Evolutionary conservation across 2,113 vertebrate species (phyloP).

Genomic region (Plecotus auritus): DNA sequence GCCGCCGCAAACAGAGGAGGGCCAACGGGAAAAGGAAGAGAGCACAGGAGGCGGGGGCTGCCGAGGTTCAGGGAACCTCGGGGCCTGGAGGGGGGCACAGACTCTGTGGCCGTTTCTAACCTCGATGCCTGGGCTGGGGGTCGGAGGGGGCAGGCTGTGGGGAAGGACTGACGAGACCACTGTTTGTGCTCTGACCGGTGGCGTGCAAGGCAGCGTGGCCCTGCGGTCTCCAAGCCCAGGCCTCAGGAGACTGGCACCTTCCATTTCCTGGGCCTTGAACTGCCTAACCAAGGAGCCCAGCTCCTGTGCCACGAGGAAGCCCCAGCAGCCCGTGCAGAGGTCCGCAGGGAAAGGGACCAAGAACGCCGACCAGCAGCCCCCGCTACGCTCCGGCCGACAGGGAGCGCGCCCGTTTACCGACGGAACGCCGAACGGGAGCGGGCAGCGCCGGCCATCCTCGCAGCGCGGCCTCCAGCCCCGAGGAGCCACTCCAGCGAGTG

Average conservation of each 20-base stretch:
- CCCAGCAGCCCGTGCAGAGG: not conserved
- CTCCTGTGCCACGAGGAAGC: not conserved
- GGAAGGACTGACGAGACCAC: not conserved
- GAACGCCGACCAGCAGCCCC: not conserved
- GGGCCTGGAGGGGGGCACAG: not conserved
- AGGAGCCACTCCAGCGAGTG: not conserved
- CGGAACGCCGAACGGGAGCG: no score
- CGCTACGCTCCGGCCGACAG: not conserved
- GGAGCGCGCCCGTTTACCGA: not conserved
- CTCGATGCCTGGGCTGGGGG: not conserved
- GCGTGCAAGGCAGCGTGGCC: not conserved
- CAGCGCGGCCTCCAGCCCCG: no score
- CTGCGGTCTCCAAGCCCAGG: not conserved
- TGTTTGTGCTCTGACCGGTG: not conserved
- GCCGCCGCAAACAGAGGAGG: not conserved
- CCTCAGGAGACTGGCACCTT: not conserved
- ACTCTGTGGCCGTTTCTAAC: not conserved
- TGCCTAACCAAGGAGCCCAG: not conserved
- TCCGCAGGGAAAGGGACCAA: not conserved
- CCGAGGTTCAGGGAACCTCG: not conserved
- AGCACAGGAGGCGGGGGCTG: not conserved
- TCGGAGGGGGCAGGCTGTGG: not conserved
- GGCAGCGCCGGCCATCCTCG: no score
- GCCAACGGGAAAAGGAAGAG: not conserved
- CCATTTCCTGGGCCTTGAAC: not conserved